Evolutionary conservation across 2,797 vertebrate genomes (phyloP), one percentile per base, ranked within the genome.

Genomic region (Prunella strophiata): DNA sequence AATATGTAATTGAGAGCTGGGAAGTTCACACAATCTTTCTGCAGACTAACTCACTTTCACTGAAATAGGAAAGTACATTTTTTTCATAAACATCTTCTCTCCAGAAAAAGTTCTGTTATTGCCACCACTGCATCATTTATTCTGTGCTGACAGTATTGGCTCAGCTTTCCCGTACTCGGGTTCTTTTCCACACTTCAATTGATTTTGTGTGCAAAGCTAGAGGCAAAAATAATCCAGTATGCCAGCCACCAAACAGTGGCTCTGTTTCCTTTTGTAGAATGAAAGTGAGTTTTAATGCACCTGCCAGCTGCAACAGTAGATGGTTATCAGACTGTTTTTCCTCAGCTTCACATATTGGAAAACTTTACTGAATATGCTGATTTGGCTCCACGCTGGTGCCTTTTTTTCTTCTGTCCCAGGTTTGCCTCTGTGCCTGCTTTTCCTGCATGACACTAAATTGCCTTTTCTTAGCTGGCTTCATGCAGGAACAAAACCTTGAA

Each of bases 1-100:
- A 77, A 74, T 95, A 71, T 52, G 57, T 96, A 73, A 88, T 89
- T 91, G 76, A 68, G 71, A 93, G 63, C 52, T 85, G 75, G 50
- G 68, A 94, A 52, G 43, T 81, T 88, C 74, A 66, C 48, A 21
- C 43, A 23, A 23, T 78, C 67, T 85, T 88, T 29, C 51, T 91
- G 51, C 48, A 34, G 34, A 87, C 42, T 55, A 50, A 47, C 27
- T 67, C 11, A 1, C 34, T 43, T 83, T 52, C 36, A 86, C 42
- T 84, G 93, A 88, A 82, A 42, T 63, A 82, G 45, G 63, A 80
- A 89, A 74, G 55, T 3, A 29, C 40, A 20, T 61, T 81, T 62
- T 66, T 89, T 85, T 85, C 73, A 38, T 52, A 54, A 70, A 40
- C 5, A 3, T 29, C 55, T 63, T 77, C 50, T 52, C 58, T 88